phyloP scores from a whole-genome alignment of 1,140 invertebrate species.

The Platyscapa corneri region DNA sequence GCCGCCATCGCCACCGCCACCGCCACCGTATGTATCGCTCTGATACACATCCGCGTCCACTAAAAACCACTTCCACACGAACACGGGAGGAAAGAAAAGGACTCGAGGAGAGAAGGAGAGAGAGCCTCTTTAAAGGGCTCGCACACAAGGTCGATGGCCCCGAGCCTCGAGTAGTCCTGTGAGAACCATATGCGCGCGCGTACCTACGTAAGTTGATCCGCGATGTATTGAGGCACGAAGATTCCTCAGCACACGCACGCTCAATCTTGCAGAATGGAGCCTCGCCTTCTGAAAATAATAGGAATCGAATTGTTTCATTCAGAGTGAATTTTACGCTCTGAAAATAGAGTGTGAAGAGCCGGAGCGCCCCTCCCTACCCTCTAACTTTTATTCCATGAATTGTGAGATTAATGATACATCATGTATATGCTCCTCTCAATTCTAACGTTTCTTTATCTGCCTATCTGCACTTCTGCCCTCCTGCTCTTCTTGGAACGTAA shows the following conservation, averaged over 20 bases:
- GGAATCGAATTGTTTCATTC: background rate
- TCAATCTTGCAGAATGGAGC: background rate
- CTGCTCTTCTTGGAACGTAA: background rate
- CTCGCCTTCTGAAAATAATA: background rate
- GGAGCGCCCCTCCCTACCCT: no score
- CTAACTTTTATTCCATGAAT: background rate
- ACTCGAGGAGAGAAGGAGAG: background rate
- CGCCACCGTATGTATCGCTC: no score
- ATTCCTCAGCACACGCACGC: background rate
- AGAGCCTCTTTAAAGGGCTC: constrained; percentile 62
- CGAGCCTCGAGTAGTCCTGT: constrained; percentile 59
- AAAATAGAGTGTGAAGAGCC: background rate
- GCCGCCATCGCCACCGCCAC: background rate
- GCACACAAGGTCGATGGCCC: constrained; percentile 63
- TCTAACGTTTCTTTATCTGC: background rate
- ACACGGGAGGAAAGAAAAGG: background rate
- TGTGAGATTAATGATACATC: background rate
- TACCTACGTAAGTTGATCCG: constrained; percentile 25
- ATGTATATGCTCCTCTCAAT: background rate
- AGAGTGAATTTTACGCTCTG: background rate
- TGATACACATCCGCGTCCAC: constrained; percentile 51
- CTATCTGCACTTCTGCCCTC: background rate
- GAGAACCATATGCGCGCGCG: constrained; percentile 64
- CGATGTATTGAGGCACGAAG: background rate
- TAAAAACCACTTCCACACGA: constrained; percentile 57